Evolutionary conservation across 2,888 invertebrate genomes (phyloP).

Genomic region (Beris chalybata): DNA sequence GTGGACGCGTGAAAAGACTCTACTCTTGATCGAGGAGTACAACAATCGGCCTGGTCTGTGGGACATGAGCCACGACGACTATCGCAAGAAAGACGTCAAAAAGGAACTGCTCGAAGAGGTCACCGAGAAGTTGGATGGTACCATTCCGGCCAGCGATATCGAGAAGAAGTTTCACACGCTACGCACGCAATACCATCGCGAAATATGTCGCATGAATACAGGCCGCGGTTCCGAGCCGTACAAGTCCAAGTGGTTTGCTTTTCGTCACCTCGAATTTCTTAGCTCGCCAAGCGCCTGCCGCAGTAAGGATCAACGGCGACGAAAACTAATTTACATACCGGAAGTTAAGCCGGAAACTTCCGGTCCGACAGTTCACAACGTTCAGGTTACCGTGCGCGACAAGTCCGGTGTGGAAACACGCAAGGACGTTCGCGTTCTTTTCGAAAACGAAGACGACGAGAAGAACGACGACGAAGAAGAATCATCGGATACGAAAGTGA

Average conservation of each 20-base stretch:
- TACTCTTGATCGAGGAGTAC: conserved; percentile 53
- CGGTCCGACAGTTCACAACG: conserved; percentile 5
- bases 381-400: neutral
- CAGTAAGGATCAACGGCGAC: conserved; percentile 36
- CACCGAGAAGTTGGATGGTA: conserved; percentile 49
- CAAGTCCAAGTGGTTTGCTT: conserved; percentile 60
- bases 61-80: conserved; percentile 57
- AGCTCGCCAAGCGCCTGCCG: conserved; percentile 60
- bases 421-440: conserved; percentile 15
- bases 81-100: conserved; percentile 55
- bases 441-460: conserved; percentile 16
- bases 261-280: conserved; percentile 63
- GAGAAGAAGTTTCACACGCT: conserved; percentile 65
- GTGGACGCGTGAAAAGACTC: conserved; percentile 55
- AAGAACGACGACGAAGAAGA: conserved; percentile 11
- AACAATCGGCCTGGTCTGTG: conserved; percentile 52
- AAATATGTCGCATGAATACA: conserved; percentile 61
- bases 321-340: neutral
- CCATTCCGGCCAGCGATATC: conserved; percentile 56
- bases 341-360: neutral
- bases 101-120: conserved; percentile 51
- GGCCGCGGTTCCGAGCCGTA: conserved; percentile 58
- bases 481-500: neutral
- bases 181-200: conserved; percentile 64
- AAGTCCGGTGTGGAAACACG: conserved; percentile 7